A percentile compares a stretch with the other conserved stretches of the same genome.
These are phyloP conservation scores for Ceyx melanurus DNA, from an alignment of 2,113 vertebrate genomes.

Conservation along the genomic window DNA sequence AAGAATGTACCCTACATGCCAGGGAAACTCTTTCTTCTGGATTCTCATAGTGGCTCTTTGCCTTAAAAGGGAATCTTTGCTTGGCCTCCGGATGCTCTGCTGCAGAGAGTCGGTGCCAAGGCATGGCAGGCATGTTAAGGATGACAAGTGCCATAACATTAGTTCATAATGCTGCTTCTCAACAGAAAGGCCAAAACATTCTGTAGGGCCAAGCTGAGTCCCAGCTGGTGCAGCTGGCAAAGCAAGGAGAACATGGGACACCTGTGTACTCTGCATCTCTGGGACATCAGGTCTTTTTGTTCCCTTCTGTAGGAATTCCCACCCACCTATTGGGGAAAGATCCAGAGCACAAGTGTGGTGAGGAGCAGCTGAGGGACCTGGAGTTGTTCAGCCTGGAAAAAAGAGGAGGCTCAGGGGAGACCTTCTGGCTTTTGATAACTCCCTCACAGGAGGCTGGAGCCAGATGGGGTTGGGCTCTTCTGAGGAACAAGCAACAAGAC, in stretches of 20 bases:
- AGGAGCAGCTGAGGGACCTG: neutral
- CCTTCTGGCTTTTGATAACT: neutral
- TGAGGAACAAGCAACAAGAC: neutral
- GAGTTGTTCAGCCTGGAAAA: neutral
- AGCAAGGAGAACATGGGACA: neutral
- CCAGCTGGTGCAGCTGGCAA: conserved; percentile 19
- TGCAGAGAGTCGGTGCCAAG: conserved; percentile 23
- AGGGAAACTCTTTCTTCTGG: conserved; percentile 63
- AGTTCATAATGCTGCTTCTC: conserved; percentile 34
- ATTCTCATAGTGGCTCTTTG: conserved; percentile 68
- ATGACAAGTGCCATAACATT: conserved; percentile 55
- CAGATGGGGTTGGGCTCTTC: neutral
- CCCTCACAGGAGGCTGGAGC: neutral
- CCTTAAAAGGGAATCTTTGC: conserved; percentile 78
- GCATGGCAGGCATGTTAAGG: conserved; percentile 63
- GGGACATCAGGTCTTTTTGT: neutral
- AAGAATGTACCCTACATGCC: conserved; percentile 71
- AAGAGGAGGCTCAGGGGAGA: neutral
- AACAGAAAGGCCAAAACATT: conserved; percentile 23
- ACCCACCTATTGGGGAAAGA: neutral
- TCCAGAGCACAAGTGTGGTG: neutral
- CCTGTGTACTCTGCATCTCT: neutral
- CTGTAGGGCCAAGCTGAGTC: neutral
- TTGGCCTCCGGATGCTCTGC: conserved; percentile 33
- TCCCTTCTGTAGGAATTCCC: neutral